Percentiles rank a stretch among this genome's conserved stretches.
phyloP scores from a whole-genome alignment of 2,113 vertebrate species.

The Xiphorhynchus elegans region DNA sequence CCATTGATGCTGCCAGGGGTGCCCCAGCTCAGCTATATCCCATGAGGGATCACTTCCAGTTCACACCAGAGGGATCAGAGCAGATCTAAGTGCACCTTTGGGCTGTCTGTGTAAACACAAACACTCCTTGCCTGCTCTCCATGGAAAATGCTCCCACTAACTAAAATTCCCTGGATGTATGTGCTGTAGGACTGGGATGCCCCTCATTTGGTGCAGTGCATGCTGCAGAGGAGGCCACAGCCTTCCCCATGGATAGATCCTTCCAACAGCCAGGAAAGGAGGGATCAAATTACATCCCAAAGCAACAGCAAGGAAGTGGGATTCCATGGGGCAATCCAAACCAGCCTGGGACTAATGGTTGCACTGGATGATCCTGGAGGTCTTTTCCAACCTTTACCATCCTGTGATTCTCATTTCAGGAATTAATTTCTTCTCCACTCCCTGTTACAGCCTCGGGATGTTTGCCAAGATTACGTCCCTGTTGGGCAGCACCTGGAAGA shows the following conservation, averaged over 20 bases:
- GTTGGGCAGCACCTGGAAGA: neutral
- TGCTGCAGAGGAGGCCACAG: neutral
- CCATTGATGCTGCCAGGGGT: neutral
- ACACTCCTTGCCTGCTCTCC: neutral
- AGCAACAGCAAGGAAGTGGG: neutral
- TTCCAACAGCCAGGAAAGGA: neutral
- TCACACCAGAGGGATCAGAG: neutral
- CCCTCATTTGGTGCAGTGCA: too few relatives aligned
- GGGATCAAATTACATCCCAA: neutral
- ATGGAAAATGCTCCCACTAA: fast-evolving
- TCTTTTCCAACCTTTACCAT: neutral
- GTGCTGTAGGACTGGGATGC: neutral
- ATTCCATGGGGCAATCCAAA: neutral
- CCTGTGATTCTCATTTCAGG: neutral
- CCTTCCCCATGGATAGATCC: neutral
- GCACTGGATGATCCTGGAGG: neutral
- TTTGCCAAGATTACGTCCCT: neutral
- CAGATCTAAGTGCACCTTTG: neutral
- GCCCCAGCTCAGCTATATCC: neutral
- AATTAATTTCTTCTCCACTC: neutral
- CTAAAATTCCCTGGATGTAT: neutral
- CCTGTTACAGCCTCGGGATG: neutral
- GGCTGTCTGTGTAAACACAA: neutral
- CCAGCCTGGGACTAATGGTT: neutral
- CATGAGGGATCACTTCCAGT: neutral